phyloP scores from a whole-genome alignment of 2,113 vertebrate species.

The Pteropus alecto region DNA sequence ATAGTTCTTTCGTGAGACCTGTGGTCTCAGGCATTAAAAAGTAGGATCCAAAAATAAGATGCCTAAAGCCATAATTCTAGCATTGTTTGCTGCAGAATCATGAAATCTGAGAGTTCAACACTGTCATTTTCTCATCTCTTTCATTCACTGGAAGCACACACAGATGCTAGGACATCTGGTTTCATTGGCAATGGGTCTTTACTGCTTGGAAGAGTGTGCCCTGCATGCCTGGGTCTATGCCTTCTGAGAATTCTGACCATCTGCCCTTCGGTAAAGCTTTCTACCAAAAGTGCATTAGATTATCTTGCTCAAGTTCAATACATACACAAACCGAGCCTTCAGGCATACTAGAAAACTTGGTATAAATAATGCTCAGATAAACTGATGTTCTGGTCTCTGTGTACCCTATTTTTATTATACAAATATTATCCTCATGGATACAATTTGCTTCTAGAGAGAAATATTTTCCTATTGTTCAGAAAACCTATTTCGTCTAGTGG shows the following conservation, averaged over 20 bases:
- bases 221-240: conserved; percentile 35
- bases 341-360: not conserved
- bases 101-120: conserved; percentile 11
- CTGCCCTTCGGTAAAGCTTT: conserved; percentile 63
- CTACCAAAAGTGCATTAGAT: conserved; percentile 26
- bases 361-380: conserved; percentile 30
- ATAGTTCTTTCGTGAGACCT: not conserved
- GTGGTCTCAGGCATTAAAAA: not conserved
- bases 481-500: not conserved
- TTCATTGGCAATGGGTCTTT: conserved; percentile 68
- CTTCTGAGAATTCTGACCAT: conserved; percentile 73
- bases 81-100: not conserved
- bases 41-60: not conserved
- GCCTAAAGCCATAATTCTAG: not conserved
- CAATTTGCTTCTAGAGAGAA: not conserved
- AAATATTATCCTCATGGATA: not conserved
- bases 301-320: conserved; percentile 29
- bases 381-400: not conserved
- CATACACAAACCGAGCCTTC: not conserved
- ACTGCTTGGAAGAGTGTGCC: conserved; percentile 42
- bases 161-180: conserved; percentile 71
- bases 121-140: conserved; percentile 33
- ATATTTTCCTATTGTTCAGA: conserved; percentile 26
- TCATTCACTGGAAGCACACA: conserved; percentile 44
- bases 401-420: not conserved